These are phyloP conservation scores for Prenolepis imparis DNA, from an alignment of 2,888 invertebrate genomes.

Conservation along the genomic window DNA sequence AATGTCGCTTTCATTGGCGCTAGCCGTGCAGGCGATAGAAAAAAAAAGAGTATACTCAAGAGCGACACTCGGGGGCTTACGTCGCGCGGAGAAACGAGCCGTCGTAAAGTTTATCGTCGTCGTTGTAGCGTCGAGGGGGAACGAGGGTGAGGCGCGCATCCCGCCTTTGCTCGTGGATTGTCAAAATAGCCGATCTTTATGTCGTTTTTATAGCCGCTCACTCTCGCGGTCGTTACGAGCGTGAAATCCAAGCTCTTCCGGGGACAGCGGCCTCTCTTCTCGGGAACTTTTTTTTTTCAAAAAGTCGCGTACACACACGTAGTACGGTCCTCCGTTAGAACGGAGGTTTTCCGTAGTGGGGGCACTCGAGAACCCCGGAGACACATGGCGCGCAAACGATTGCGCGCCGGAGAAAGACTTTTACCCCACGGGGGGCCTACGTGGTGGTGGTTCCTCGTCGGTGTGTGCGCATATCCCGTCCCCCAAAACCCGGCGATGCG, in stretches of 20 bases:
- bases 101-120: constrained; percentile 84
- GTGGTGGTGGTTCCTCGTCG: constrained; percentile 77
- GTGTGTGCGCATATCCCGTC: constrained; percentile 63
- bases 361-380: constrained; percentile 68
- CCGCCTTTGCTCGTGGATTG: constrained; percentile 78
- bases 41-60: constrained; percentile 65
- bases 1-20: constrained; percentile 54
- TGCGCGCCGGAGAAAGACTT: constrained; percentile 81
- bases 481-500: constrained; percentile 48
- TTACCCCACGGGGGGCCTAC: constrained; percentile 83
- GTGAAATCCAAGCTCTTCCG: constrained; percentile 82
- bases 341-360: constrained; percentile 29
- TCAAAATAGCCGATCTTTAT: constrained; percentile 86
- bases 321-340: constrained; percentile 38
- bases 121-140: constrained; percentile 51
- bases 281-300: constrained; percentile 70
- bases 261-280: constrained; percentile 62
- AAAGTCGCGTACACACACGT: constrained; percentile 65
- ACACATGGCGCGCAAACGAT: constrained; percentile 84
- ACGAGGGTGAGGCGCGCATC: constrained; percentile 51
- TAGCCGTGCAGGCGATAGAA: constrained; percentile 52
- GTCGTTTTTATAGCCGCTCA: constrained; percentile 82
- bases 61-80: constrained; percentile 69
- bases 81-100: constrained; percentile 74
- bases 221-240: constrained; percentile 79